Base-by-base conservation (phyloP, 2,888 invertebrate genomes). In the Tenthredo notha region DNA sequence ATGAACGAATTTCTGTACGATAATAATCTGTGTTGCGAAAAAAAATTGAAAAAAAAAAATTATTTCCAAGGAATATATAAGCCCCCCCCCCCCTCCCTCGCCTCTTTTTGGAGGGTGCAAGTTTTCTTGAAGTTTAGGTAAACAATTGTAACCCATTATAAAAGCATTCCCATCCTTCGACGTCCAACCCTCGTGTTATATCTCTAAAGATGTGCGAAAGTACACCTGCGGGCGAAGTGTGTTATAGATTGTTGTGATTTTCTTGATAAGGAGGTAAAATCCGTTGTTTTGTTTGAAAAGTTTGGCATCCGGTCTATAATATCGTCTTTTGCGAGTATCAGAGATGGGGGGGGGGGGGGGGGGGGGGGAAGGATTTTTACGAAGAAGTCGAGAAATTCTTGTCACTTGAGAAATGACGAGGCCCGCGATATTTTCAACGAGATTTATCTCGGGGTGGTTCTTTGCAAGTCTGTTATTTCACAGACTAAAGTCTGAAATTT, bases 191-290 rank as follows among this genome's bases (percentile, higher is more conserved):
- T 12, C n/a, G 61, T 61, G 25, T 12, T n/a, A n/a, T n/a, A n/a
- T n/a, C 25, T 18, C 37, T 7, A 37, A 37, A 4, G 50, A 58
- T 21, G n/a, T 18, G 33, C 15, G 33, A 33, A 61, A n/a, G 61
- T 61, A 61, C 37, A 7, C 37, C 37, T 37, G 37, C 37, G n/a
- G n/a, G n/a, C n/a, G n/a, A n/a, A n/a, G 37, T 37, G 61, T 61
- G 25, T 65, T 33, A 67, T 67, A 67, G 33, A 67, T 33, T 67
- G 67, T 33, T 33, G 67, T 67, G 67, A 67, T 67, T 67, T 33
- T 33, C 67, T 12, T n/a, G n/a, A n/a, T n/a, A n/a, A 3, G 33
- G 67, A 67, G 12, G 33, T 15, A 67, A 12, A 33, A 67, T 15
- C 67, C 33, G 7, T 67, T 67, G 67, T 67, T 67, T 67, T 33